Percentiles rank a stretch among this genome's conserved stretches.
Evolutionary conservation across 2,888 invertebrate species (phyloP).

Genomic region (Priocnemis perturbator): DNA sequence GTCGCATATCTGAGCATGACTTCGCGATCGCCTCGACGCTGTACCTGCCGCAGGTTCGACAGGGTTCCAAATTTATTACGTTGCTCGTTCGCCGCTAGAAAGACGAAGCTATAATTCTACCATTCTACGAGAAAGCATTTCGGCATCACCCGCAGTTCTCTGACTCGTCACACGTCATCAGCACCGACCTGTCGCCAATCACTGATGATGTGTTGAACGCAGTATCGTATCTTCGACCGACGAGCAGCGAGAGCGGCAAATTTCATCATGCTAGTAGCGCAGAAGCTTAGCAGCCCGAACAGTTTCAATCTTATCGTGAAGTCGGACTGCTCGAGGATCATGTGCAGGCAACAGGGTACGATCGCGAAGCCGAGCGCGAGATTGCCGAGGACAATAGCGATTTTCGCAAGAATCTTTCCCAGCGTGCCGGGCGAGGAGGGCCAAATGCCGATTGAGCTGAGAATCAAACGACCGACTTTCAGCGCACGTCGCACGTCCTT

Average conservation of each 20-base stretch:
- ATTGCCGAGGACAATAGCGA: conserved; percentile 24
- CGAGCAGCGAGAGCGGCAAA: conserved; percentile 48
- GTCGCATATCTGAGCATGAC: conserved; percentile 53
- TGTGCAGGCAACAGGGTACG: conserved; percentile 46
- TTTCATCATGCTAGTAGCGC: conserved; percentile 57
- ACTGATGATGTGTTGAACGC: conserved; percentile 40
- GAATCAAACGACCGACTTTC: conserved; percentile 54
- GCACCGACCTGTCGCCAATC: conserved; percentile 48
- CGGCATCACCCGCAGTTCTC: too few relatives aligned
- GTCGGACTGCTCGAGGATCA: conserved; percentile 47
- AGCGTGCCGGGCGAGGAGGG: conserved; percentile 16
- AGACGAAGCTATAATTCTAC: too few relatives aligned
- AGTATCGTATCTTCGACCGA: conserved; percentile 33
- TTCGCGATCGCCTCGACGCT: conserved; percentile 29
- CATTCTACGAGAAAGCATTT: too few relatives aligned
- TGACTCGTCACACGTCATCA: too few relatives aligned
- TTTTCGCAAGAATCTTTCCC: conserved; percentile 4
- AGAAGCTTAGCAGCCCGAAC: conserved; percentile 56
- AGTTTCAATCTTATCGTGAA: conserved; percentile 42
- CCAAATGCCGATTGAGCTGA: conserved; percentile 61
- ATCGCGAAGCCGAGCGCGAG: conserved; percentile 51
- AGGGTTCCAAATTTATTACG: conserved; percentile 39
- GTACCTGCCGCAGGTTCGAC: conserved; percentile 18
- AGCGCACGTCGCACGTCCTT: conserved; percentile 38
- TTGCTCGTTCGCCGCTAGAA: background rate